Base-by-base conservation (phyloP, 2,888 invertebrate genomes). In the Himalopsyche tibetana region DNA sequence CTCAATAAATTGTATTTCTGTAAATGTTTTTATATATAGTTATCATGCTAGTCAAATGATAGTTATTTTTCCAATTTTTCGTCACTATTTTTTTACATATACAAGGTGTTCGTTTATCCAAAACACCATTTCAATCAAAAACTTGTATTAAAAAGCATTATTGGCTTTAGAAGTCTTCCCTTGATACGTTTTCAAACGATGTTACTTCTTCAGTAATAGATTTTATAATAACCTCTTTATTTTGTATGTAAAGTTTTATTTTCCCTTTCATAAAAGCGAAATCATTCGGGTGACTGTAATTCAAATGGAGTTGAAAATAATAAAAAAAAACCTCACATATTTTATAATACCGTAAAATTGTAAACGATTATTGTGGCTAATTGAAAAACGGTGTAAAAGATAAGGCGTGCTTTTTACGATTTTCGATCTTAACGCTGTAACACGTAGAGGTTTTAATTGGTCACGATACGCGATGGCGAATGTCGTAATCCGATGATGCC, bases 291-390 rank as follows among this genome's bases (percentile, higher is more conserved):
- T 85, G 83, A 86, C 83, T 84, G 86, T 86, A 84, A 79, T 15
- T 80, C 81, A 55, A 83, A 82, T 80, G 36, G 69, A 69, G 81
- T n/a, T 51, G n/a, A 84, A 55, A 84, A 84, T 56, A 83, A 85
- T 83, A 86, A 86, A 69, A 83, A 80, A 80, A 82, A 80, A 63
- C 80, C 40, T 69, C 45, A 55, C 51, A 79, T 85, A 79, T 81
- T 88, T 82, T 85, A 87, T 88, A 88, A 87, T 85, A 87, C 82
- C 87, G 82, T 88, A 88, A 88, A 88, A 87, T 86, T 85, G 87
- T 88, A 86, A 88, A 88, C 88, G 88, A 83, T 88, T 84, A 88
- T 82, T 83, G 82, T 83, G 74, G 80, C 63, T 87, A 86, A 88
- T 88, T 87, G 87, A 87, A 86, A 87, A 88, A 85, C 83, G 88